Evolutionary conservation across 2,888 invertebrate genomes (phyloP).

Genomic region (Mantis religiosa): DNA sequence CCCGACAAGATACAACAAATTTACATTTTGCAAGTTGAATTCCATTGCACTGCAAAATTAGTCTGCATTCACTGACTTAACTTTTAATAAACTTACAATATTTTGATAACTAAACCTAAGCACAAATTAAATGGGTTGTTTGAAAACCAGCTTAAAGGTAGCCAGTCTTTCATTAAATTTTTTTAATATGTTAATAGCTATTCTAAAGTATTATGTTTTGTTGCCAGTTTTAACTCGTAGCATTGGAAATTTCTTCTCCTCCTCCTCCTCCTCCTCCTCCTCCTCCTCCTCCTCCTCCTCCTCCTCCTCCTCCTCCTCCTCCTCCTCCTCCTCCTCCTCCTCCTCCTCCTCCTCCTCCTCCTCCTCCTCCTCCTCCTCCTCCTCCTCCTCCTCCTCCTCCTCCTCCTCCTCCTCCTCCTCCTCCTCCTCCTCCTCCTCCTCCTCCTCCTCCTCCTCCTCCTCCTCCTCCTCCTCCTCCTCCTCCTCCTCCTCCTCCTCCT

Average conservation of each 20-base stretch:
- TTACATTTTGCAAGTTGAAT: too few species aligned
- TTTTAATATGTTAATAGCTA: not conserved
- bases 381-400: not conserved
- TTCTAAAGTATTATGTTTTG: not conserved
- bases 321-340: not conserved
- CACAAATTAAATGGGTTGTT: not conserved
- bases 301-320: too few species aligned
- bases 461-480: too few species aligned
- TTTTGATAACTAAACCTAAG: not conserved
- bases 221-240: not conserved
- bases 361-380: not conserved
- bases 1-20: too few species aligned
- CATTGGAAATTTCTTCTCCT: not conserved
- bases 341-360: not conserved
- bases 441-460: too few species aligned
- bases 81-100: not conserved
- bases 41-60: too few species aligned
- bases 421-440: too few species aligned
- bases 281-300: too few species aligned
- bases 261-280: too few species aligned
- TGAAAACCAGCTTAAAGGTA: not conserved
- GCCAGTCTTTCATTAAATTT: not conserved
- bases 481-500: too few species aligned
- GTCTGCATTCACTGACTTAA: not conserved
- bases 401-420: not conserved